Evolutionary conservation across 2,113 vertebrate species (phyloP).

Genomic region (Oxyura jamaicensis): DNA sequence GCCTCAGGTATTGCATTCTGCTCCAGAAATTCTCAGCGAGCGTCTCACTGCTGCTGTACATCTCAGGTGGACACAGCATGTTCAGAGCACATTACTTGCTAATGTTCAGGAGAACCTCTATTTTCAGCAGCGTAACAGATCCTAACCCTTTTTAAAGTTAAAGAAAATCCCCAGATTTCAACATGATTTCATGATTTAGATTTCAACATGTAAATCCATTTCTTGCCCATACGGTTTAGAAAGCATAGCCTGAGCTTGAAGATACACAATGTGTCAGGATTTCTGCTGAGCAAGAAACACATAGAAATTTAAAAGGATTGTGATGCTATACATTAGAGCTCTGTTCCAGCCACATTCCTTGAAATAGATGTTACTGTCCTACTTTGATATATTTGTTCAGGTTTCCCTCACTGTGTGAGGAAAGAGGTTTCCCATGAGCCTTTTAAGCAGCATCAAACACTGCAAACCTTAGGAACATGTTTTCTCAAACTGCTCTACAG

Average conservation of each 20-base stretch:
- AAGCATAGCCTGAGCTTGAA: background rate
- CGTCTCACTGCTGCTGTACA: background rate
- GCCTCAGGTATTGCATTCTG: rapidly evolving
- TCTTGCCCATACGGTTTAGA: background rate
- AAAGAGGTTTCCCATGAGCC: background rate
- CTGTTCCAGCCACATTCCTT: background rate
- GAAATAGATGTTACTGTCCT: background rate
- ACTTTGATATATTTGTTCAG: background rate
- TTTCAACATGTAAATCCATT: background rate
- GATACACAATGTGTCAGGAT: background rate
- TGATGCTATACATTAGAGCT: background rate
- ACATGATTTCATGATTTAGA: background rate
- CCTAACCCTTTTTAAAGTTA: background rate
- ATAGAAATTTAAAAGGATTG: background rate
- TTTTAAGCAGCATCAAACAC: background rate
- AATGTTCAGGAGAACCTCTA: background rate
- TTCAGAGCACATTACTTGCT: background rate
- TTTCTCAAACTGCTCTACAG: background rate
- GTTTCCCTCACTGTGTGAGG: background rate
- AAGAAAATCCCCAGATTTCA: background rate
- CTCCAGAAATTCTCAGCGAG: background rate
- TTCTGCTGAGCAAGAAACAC: background rate
- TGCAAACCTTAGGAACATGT: background rate
- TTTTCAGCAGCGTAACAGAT: background rate
- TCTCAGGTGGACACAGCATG: background rate